Conservation (phyloP, 2,113 vertebrate species). For the Tylochromis polylepis region DNA sequence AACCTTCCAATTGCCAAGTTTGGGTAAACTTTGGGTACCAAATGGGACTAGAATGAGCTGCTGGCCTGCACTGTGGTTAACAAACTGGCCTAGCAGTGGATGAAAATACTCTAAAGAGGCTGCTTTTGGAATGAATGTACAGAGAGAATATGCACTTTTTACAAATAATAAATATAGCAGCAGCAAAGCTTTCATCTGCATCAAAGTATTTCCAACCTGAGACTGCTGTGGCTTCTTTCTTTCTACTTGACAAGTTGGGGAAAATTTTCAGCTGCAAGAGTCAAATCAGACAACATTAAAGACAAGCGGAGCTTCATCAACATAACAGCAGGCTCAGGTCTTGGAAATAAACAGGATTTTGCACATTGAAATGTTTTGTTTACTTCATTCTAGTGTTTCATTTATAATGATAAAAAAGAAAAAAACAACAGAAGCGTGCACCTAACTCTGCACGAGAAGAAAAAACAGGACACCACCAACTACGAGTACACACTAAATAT, state of each 20-base stretch:
- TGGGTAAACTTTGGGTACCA: fast-evolving
- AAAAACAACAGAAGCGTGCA: background rate
- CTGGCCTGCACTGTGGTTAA: background rate
- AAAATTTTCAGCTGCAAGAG: background rate
- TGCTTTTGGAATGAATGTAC: background rate
- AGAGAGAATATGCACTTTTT: background rate
- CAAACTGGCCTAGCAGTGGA: background rate
- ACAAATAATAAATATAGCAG: background rate
- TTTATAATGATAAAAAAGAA: background rate
- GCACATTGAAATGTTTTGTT: background rate
- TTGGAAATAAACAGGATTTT: background rate
- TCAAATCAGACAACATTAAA: background rate
- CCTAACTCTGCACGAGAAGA: background rate
- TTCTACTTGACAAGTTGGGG: background rate
- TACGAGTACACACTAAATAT: conserved; percentile 21
- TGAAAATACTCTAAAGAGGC: background rate
- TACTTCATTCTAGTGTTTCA: background rate
- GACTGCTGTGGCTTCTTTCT: background rate
- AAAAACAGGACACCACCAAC: background rate
- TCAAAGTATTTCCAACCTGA: background rate
- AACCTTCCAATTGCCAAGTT: background rate
- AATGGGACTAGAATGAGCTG: background rate
- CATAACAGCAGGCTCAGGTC: background rate
- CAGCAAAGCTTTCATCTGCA: background rate
- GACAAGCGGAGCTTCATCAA: background rate